Percentiles rank a stretch among this genome's conserved stretches.
Conservation (phyloP, 2,113 vertebrate genomes). For the Protobothrops flavoviridis region DNA sequence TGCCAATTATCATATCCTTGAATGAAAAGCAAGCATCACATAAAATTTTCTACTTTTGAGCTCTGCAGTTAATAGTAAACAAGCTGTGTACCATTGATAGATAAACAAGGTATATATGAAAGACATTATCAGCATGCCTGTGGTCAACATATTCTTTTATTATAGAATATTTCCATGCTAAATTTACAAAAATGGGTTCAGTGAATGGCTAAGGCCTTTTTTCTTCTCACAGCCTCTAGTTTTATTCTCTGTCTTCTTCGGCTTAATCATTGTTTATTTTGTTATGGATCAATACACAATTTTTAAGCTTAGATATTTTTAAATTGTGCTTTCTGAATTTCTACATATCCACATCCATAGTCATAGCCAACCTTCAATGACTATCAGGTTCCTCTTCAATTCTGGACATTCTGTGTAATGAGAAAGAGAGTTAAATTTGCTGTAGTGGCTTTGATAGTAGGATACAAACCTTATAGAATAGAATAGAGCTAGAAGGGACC, state of each 20-base stretch:
- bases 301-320: constrained; percentile 11
- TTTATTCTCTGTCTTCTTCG: neutral
- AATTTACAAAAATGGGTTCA: constrained; percentile 36
- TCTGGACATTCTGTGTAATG: neutral
- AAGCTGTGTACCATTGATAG: neutral
- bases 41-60: constrained; percentile 23
- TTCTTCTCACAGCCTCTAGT: neutral
- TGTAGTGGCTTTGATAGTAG: neutral
- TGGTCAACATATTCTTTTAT: neutral
- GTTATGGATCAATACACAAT: neutral
- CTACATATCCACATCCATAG: neutral
- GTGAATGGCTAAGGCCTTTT: neutral
- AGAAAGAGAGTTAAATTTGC: neutral
- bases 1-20: neutral
- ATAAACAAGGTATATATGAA: constrained; percentile 11
- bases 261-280: constrained; percentile 17
- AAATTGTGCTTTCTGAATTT: constrained; percentile 1
- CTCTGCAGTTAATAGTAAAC: constrained; percentile 9
- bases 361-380: neutral
- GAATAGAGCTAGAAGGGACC: neutral
- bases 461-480: neutral
- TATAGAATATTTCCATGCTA: constrained; percentile 21
- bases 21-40: neutral
- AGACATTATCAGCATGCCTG: neutral
- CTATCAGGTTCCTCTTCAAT: neutral